Evolutionary conservation across 2,888 invertebrate species (phyloP).

Genomic region (Miltochrista miniata): DNA sequence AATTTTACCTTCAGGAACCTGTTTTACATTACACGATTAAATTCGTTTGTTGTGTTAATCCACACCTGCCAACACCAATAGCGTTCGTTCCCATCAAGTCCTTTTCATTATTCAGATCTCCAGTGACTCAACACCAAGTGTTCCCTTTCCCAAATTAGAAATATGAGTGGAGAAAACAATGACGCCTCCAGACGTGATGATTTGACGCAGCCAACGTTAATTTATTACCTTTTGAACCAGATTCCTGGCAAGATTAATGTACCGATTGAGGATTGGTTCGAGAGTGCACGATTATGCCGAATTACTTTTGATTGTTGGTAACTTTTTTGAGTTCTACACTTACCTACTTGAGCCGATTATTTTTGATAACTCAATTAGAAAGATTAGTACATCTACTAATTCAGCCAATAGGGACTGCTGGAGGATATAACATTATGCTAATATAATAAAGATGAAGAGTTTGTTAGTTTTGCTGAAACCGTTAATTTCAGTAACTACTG

Average conservation of each 20-base stretch:
- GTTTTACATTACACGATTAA: conserved; percentile 12
- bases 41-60: conserved; percentile 19
- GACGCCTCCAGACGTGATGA: conserved; percentile 54
- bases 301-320: conserved; percentile 3
- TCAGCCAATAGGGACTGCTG: too few species aligned
- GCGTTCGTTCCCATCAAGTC: conserved; percentile 21
- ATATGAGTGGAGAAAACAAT: conserved; percentile 64
- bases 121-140: conserved; percentile 49
- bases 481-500: too few species aligned
- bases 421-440: too few species aligned
- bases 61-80: conserved; percentile 21
- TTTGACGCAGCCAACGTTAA: conserved; percentile 40
- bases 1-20: too few species aligned
- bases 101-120: conserved; percentile 69
- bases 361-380: conserved; percentile 1
- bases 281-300: conserved; percentile 12
- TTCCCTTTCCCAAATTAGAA: conserved; percentile 44
- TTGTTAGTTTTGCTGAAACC: too few species aligned
- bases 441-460: too few species aligned
- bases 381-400: too few species aligned
- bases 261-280: conserved; percentile 24
- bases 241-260: conserved; percentile 41
- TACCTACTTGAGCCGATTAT: neutral
- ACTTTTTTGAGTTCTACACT: neutral
- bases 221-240: conserved; percentile 30